phyloP scores from a whole-genome alignment of 1,140 invertebrate genomes.

The Sesamia nonagrioides region DNA sequence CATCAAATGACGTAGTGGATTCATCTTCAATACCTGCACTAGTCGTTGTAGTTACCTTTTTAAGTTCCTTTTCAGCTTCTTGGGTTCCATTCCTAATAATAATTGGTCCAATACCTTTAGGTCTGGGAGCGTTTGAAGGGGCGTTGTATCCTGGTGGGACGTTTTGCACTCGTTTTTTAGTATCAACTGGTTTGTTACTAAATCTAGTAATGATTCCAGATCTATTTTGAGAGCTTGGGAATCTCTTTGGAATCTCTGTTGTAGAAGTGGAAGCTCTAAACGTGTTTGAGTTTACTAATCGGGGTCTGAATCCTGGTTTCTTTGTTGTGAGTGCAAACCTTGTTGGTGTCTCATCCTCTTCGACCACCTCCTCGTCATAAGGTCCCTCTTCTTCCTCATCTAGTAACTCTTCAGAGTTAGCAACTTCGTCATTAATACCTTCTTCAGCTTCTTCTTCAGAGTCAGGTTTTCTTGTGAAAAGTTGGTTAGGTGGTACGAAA shows the following conservation, averaged over 20 bases:
- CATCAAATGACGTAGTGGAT: conserved; percentile 63
- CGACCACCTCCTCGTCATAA: conserved; percentile 60
- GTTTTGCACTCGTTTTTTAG: conserved; percentile 82
- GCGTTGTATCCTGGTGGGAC: conserved; percentile 76
- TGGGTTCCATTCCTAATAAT: conserved; percentile 55
- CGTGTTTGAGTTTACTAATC: conserved; percentile 79
- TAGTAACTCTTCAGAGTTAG: conserved; percentile 56
- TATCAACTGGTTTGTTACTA: conserved; percentile 70
- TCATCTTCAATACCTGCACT: conserved; percentile 57
- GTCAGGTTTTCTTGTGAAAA: conserved; percentile 81
- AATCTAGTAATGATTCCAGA: conserved; percentile 72
- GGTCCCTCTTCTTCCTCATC: conserved; percentile 68
- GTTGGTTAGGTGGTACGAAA: conserved; percentile 80
- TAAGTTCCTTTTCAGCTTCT: conserved; percentile 44
- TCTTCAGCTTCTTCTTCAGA: conserved; percentile 61
- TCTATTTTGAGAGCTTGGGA: conserved; percentile 69
- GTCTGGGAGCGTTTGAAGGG: conserved; percentile 55
- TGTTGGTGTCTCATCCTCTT: conserved; percentile 65
- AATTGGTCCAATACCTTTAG: conserved; percentile 29
- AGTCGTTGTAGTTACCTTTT: conserved; percentile 50
- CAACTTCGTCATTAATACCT: conserved; percentile 61
- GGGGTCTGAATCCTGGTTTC: conserved; percentile 75
- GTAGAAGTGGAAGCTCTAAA: conserved; percentile 79
- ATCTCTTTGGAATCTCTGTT: conserved; percentile 74
- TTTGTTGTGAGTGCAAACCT: conserved; percentile 67